Conservation (phyloP, 1,140 invertebrate species). For the Grapholita molesta region DNA sequence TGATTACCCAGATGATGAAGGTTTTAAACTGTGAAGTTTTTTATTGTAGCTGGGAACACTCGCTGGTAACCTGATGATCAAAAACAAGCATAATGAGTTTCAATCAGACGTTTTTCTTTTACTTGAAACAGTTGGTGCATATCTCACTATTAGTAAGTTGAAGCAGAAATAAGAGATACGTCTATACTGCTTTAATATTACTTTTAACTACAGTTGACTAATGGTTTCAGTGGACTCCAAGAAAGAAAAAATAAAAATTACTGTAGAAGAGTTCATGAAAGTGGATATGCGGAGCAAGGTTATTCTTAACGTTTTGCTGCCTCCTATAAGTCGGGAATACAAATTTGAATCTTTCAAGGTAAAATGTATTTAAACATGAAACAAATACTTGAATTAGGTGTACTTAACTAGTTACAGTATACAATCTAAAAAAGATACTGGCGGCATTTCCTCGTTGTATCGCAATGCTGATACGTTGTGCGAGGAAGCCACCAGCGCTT, state of each 20-base stretch:
- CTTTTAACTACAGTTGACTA: too few species aligned
- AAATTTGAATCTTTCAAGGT: conserved; percentile 80
- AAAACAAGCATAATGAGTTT: conserved; percentile 83
- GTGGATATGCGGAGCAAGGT: conserved; percentile 83
- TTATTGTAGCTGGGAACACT: conserved; percentile 80
- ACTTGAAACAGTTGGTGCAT: conserved; percentile 82
- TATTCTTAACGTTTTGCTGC: conserved; percentile 80
- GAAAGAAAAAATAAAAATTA: conserved; percentile 37
- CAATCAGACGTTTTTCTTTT: conserved; percentile 86
- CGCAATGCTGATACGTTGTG: too few species aligned
- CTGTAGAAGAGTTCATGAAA: conserved; percentile 78
- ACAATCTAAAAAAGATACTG: too few species aligned
- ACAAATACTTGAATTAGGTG: not conserved
- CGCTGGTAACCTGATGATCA: conserved; percentile 88
- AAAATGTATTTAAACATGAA: conserved; percentile 16
- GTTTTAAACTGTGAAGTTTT: too few species aligned
- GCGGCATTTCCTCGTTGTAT: too few species aligned
- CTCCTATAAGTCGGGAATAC: conserved; percentile 67
- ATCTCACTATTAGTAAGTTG: conserved; percentile 79
- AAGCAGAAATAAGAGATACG: not conserved
- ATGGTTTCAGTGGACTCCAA: not conserved
- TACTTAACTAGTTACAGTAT: not conserved
- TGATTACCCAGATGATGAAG: too few species aligned
- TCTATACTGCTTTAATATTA: not conserved
- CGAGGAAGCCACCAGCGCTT: too few species aligned